These are phyloP conservation scores for Lingula anatina DNA, from an alignment of 2,888 invertebrate species.

Conservation along the genomic window DNA sequence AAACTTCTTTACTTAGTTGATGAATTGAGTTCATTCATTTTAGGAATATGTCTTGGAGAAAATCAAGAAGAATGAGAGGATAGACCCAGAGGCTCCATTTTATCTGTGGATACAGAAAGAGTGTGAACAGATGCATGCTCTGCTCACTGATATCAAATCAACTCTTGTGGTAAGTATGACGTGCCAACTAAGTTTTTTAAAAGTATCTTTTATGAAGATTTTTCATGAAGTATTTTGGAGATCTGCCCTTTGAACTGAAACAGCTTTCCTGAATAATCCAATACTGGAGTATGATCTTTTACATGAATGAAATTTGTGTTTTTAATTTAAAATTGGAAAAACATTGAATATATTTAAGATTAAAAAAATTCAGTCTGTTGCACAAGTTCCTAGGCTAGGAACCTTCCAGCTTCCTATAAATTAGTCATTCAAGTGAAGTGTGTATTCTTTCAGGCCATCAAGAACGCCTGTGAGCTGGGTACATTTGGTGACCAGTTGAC, in stretches of 20 bases:
- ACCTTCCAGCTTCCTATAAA: too few species aligned
- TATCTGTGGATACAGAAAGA: constrained; percentile 49
- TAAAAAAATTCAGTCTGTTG: too few species aligned
- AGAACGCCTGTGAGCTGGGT: constrained; percentile 39
- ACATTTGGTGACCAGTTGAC: constrained; percentile 42
- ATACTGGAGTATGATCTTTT: too few species aligned
- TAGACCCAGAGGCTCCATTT: constrained; percentile 44
- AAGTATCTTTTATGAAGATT: neutral
- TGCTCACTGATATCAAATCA: constrained; percentile 41
- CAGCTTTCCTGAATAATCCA: too few species aligned
- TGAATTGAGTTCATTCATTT: too few species aligned
- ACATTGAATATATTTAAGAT: too few species aligned
- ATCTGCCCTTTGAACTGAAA: too few species aligned
- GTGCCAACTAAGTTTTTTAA: neutral
- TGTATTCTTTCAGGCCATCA: constrained; percentile 39
- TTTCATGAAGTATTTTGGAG: neutral
- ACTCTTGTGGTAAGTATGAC: constrained; percentile 33
- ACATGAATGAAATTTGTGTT: too few species aligned
- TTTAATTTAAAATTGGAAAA: too few species aligned
- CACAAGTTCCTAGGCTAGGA: too few species aligned
- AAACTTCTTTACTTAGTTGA: too few species aligned
- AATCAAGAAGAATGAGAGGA: constrained; percentile 48
- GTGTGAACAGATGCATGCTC: constrained; percentile 40
- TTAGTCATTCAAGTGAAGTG: too few species aligned
- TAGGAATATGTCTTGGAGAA: constrained; percentile 46